Conservation (phyloP, 1,140 invertebrate genomes). For the Heliconius eleuchia region DNA sequence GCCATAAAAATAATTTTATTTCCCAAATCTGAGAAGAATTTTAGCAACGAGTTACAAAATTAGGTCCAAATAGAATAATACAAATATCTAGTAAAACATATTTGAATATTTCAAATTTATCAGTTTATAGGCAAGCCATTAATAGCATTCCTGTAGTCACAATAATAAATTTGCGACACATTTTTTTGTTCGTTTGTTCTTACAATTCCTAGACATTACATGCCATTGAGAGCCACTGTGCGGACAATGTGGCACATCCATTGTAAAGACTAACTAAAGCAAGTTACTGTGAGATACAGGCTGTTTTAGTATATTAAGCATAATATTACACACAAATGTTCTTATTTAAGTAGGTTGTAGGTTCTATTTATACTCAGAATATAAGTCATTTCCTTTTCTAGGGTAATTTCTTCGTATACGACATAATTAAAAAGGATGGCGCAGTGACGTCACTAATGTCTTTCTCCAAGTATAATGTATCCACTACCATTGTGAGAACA, state of each 20-base stretch:
- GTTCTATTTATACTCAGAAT: too few relatives aligned
- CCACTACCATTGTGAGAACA: not conserved
- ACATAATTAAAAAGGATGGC: too few relatives aligned
- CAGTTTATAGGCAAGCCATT: not conserved
- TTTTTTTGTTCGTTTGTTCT: slow-evolving; percentile 43
- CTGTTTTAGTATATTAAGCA: slow-evolving; percentile 13
- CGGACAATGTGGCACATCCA: slow-evolving; percentile 54
- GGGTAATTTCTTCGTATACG: too few relatives aligned
- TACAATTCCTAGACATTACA: slow-evolving; percentile 59
- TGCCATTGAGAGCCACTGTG: slow-evolving; percentile 57
- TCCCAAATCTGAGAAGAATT: too few relatives aligned
- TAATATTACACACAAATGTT: not conserved
- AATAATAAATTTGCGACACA: slow-evolving; percentile 9
- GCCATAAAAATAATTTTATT: too few relatives aligned
- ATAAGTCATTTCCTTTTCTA: too few relatives aligned
- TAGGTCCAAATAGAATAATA: too few relatives aligned
- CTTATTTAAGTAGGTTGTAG: too few relatives aligned
- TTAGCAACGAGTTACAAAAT: too few relatives aligned
- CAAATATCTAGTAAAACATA: not conserved
- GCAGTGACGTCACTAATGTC: not conserved
- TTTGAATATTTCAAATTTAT: not conserved
- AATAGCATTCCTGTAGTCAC: not conserved
- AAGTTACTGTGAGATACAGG: slow-evolving; percentile 40
- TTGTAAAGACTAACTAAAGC: slow-evolving; percentile 44
- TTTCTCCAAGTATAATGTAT: not conserved